Evolutionary conservation across 2,888 invertebrate genomes (phyloP).

Genomic region (Conistra vaccinii): DNA sequence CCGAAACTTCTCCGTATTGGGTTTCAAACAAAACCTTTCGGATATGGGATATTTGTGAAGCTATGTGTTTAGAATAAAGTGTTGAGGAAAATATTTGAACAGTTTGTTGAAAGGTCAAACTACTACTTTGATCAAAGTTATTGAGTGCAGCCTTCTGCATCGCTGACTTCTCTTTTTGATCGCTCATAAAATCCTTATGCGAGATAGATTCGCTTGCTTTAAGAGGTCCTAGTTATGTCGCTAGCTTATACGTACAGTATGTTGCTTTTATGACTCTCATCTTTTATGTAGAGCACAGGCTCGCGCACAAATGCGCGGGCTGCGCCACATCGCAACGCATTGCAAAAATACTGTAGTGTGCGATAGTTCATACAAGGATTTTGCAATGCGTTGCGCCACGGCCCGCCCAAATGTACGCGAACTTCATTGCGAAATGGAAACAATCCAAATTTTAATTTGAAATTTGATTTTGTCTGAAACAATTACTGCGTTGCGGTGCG

Average conservation of each 20-base stretch:
- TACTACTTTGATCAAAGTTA: neutral
- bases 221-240: neutral
- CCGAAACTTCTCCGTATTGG: constrained; percentile 25
- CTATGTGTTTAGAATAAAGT: constrained; percentile 27
- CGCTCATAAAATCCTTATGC: neutral
- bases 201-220: constrained; percentile 17
- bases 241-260: neutral
- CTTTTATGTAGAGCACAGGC: neutral
- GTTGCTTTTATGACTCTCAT: neutral
- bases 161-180: neutral
- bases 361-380: no score
- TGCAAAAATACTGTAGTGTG: no score
- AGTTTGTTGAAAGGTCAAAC: constrained; percentile 1
- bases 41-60: neutral
- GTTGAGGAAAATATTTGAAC: constrained; percentile 20
- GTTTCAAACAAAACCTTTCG: constrained; percentile 31
- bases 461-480: neutral
- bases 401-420: no score
- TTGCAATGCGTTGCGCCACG: no score
- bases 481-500: neutral
- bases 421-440: neutral
- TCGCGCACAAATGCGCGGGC: no score
- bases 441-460: neutral
- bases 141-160: constrained; percentile 9
- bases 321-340: no score